Evolutionary conservation across 2,113 vertebrate genomes (phyloP).

Genomic region (Salminus brasiliensis): DNA sequence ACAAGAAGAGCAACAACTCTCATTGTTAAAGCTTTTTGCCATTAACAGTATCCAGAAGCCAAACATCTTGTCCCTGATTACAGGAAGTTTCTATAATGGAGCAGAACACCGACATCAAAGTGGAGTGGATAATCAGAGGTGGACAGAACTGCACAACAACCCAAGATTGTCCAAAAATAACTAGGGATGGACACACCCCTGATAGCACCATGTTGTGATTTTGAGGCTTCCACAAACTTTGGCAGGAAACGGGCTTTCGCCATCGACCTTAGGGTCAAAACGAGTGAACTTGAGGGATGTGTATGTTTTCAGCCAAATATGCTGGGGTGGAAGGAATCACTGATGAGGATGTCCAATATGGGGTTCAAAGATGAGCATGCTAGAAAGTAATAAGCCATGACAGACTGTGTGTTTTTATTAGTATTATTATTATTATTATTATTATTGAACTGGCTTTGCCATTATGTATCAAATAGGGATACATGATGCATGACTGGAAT

Average conservation of each 20-base stretch:
- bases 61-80: conserved; percentile 37
- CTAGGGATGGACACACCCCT: not conserved
- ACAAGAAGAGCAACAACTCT: not conserved
- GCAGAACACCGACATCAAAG: not conserved
- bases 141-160: not conserved
- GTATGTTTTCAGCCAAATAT: not conserved
- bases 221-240: not conserved
- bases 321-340: too few species aligned
- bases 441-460: too few species aligned
- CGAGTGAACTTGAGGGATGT: not conserved
- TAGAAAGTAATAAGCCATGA: too few species aligned
- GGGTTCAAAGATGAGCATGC: too few species aligned
- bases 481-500: too few species aligned
- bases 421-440: too few species aligned
- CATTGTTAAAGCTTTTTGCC: not conserved
- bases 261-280: not conserved
- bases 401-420: too few species aligned
- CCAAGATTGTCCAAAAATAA: conserved; percentile 10
- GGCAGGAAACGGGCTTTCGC: not conserved
- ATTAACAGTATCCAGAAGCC: not conserved
- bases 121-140: conserved; percentile 39
- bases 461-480: too few species aligned
- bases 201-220: conserved; percentile 4
- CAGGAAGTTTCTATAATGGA: conserved; percentile 45
- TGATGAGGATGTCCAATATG: too few species aligned